phyloP scores from a whole-genome alignment of 2,888 invertebrate genomes.

The Sussaba pulchella region DNA sequence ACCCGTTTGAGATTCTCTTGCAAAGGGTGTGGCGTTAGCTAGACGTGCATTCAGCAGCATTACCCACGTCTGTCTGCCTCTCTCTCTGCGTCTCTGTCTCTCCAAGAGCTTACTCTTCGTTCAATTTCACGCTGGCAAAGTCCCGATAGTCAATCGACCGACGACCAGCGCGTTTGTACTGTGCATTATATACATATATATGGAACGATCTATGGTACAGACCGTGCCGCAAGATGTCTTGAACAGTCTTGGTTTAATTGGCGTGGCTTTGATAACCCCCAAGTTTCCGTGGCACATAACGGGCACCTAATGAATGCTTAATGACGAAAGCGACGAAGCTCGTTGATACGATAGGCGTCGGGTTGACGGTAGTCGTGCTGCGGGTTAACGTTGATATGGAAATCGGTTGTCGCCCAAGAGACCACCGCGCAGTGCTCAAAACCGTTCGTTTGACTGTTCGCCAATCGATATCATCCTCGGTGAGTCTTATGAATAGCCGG shows the following conservation, averaged over 20 bases:
- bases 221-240: not conserved
- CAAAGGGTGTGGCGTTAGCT: not conserved
- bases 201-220: not conserved
- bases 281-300: not conserved
- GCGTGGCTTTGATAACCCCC: conserved; percentile 18
- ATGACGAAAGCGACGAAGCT: conserved; percentile 28
- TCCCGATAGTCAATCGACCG: not conserved
- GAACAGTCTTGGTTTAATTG: not conserved
- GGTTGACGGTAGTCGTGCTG: too few species aligned
- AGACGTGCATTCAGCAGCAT: too few species aligned
- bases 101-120: not conserved
- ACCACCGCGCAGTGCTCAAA: conserved; percentile 35
- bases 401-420: conserved; percentile 59
- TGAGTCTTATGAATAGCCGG: conserved; percentile 37
- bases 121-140: conserved; percentile 9
- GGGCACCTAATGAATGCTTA: conserved; percentile 43
- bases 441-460: conserved; percentile 49
- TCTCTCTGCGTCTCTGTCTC: not conserved
- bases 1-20: not conserved
- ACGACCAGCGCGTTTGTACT: not conserved
- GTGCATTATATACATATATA: too few species aligned
- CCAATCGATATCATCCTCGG: conserved; percentile 56
- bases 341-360: not conserved
- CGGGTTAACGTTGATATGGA: conserved; percentile 23
- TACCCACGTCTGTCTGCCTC: not conserved